Evolutionary conservation across 2,888 invertebrate genomes (phyloP).

Genomic region (Acronicta psi): DNA sequence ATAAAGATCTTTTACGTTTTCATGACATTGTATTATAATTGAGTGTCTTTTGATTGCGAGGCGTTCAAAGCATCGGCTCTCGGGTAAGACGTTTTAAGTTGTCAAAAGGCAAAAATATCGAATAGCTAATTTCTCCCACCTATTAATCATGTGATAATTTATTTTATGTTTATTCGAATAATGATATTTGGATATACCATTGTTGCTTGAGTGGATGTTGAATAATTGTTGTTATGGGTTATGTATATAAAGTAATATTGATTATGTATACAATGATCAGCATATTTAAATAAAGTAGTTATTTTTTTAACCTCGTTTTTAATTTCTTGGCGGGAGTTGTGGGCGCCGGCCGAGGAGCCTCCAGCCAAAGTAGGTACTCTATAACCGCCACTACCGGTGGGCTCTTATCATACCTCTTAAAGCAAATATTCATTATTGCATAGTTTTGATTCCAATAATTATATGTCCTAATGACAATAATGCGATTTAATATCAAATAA

Average conservation of each 20-base stretch:
- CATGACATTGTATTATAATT: slow-evolving; percentile 33
- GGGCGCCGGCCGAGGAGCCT: too few relatives aligned
- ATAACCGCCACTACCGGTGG: too few relatives aligned
- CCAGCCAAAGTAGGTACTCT: too few relatives aligned
- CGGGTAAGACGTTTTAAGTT: background rate
- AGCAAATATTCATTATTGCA: too few relatives aligned
- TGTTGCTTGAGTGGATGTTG: slow-evolving; percentile 33
- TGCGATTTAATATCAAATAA: too few relatives aligned
- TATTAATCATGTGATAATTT: slow-evolving; percentile 64
- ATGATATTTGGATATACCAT: slow-evolving; percentile 28
- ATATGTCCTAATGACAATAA: too few relatives aligned
- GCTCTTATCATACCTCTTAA: too few relatives aligned
- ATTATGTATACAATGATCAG: slow-evolving; percentile 31
- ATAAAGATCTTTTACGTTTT: slow-evolving; percentile 11
- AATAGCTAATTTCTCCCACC: slow-evolving; percentile 56
- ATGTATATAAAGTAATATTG: slow-evolving; percentile 33
- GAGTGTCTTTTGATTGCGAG: slow-evolving; percentile 3
- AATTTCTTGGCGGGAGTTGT: background rate
- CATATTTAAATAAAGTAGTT: slow-evolving; percentile 51
- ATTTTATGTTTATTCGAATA: slow-evolving; percentile 39
- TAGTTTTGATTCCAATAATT: too few relatives aligned
- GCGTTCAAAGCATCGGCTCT: background rate
- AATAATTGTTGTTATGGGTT: slow-evolving; percentile 37
- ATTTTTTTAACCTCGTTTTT: slow-evolving; percentile 31
- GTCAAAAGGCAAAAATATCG: slow-evolving; percentile 9